Percentiles rank a stretch among this genome's conserved stretches.
Conservation (phyloP, 2,888 invertebrate species). For the Napeogenes inachia region DNA sequence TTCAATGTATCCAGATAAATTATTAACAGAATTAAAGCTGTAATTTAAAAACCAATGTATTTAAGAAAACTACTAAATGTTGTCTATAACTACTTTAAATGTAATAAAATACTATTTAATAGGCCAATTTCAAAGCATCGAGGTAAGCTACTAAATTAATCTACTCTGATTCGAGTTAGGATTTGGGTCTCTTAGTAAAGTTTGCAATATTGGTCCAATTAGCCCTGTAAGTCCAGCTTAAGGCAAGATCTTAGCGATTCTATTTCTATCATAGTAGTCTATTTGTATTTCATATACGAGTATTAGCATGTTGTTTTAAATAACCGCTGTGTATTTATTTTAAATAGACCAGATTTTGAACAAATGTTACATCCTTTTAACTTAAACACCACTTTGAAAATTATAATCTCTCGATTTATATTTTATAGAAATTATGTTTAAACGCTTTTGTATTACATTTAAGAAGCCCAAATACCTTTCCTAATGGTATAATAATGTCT, state of each 20-base stretch:
- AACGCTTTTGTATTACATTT: background rate
- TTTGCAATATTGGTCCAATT: conserved; percentile 7
- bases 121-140: conserved; percentile 3
- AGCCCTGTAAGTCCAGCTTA: conserved; percentile 2
- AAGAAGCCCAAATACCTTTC: background rate
- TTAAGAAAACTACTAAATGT: background rate
- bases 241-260: conserved; percentile 6
- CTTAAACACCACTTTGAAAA: no score
- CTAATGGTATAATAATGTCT: background rate
- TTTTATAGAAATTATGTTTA: background rate
- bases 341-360: no score
- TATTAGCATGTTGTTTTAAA: no score
- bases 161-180: background rate
- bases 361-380: no score
- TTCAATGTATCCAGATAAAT: no score
- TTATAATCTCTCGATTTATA: background rate
- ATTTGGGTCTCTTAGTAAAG: conserved; percentile 2
- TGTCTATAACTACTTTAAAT: background rate
- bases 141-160: conserved; percentile 6
- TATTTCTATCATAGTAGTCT: background rate
- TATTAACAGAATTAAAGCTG: no score
- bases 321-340: no score
- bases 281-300: no score
- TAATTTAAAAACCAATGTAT: no score
- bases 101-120: background rate